Conservation (phyloP, 2,888 invertebrate genomes). For the Meghimatium bilineatum region DNA sequence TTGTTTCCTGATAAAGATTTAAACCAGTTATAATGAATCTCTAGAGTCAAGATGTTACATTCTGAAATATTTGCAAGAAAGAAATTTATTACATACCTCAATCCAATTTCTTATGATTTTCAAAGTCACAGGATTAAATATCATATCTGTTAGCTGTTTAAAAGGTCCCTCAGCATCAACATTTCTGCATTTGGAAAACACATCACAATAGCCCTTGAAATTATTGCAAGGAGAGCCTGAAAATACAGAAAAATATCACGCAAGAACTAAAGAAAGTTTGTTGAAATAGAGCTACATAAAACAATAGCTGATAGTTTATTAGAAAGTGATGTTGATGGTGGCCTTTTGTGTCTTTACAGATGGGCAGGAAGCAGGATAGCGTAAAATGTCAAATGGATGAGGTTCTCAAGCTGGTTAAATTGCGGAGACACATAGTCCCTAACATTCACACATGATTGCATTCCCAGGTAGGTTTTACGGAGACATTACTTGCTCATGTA, state of each 20-base stretch:
- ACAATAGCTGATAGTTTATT: too few relatives aligned
- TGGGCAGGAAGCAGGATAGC: too few relatives aligned
- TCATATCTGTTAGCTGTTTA: conserved; percentile 52
- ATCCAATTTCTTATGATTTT: conserved; percentile 48
- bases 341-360: too few relatives aligned
- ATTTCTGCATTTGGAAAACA: conserved; percentile 48
- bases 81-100: conserved; percentile 14
- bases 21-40: too few relatives aligned
- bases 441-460: too few relatives aligned
- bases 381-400: too few relatives aligned
- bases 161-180: conserved; percentile 53
- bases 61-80: not conserved
- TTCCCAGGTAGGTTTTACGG: too few relatives aligned
- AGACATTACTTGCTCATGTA: too few relatives aligned
- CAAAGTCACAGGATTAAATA: conserved; percentile 50
- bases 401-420: too few relatives aligned
- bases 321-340: too few relatives aligned
- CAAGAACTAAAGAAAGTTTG: not conserved
- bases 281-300: not conserved
- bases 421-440: too few relatives aligned
- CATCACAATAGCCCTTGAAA: conserved; percentile 52
- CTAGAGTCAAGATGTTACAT: not conserved
- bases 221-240: conserved; percentile 51
- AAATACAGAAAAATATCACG: not conserved
- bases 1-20: too few relatives aligned